Conservation (phyloP, 1,140 invertebrate species). For the Aphidius gifuensis region DNA sequence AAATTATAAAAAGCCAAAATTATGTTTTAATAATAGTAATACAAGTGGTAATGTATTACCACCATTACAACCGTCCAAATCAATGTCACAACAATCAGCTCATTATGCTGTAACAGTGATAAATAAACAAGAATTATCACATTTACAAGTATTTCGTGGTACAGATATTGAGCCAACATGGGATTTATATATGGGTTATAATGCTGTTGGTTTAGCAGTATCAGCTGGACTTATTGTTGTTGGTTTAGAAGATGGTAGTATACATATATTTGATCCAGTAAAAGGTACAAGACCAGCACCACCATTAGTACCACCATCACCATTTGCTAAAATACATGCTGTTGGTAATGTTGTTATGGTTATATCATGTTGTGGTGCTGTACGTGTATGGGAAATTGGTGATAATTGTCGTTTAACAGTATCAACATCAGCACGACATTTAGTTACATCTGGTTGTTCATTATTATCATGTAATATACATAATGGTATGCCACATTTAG, state of each 20-base stretch:
- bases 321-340: conserved; percentile 52
- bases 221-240: conserved; percentile 58
- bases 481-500: conserved; percentile 52
- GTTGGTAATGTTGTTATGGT: conserved; percentile 51
- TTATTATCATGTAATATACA: conserved; percentile 45
- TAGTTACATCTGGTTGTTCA: conserved; percentile 44
- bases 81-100: conserved; percentile 47
- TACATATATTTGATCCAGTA: conserved; percentile 61
- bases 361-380: conserved; percentile 49
- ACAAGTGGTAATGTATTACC: conserved; percentile 38
- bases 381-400: conserved; percentile 53
- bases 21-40: conserved; percentile 35
- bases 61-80: conserved; percentile 40
- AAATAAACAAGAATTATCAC: conserved; percentile 44
- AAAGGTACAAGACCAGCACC: conserved; percentile 61
- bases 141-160: conserved; percentile 58
- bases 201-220: conserved; percentile 43
- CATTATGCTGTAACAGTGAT: conserved; percentile 48
- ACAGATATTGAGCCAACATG: conserved; percentile 55
- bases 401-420: conserved; percentile 44
- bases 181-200: conserved; percentile 50
- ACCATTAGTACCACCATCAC: conserved; percentile 62
- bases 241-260: conserved; percentile 64
- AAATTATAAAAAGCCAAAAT: conserved; percentile 37
- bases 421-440: conserved; percentile 49